phyloP scores from a whole-genome alignment of 2,113 vertebrate genomes.

The Nothobranchius furzeri region DNA sequence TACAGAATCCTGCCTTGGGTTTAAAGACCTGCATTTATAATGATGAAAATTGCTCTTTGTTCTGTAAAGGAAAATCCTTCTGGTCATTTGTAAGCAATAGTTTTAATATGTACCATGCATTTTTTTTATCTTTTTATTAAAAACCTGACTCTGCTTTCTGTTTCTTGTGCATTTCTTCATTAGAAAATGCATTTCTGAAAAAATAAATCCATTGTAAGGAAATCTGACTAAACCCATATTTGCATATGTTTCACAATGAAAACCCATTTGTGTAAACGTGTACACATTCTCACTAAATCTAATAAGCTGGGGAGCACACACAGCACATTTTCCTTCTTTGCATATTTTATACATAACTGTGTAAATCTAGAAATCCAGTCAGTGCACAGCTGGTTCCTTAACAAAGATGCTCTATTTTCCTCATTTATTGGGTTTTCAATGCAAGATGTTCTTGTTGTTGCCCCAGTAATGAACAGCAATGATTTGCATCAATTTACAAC shows the following conservation, averaged over 20 bases:
- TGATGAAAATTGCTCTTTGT: too few species aligned
- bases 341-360: conserved; percentile 11
- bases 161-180: neutral
- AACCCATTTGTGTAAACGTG: conserved; percentile 22
- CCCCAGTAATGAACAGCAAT: neutral
- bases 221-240: conserved; percentile 2
- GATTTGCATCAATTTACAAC: conserved; percentile 10
- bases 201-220: neutral
- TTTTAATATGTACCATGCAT: too few species aligned
- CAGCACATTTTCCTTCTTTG: conserved; percentile 6
- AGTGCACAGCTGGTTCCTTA: conserved; percentile 19
- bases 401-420: conserved; percentile 1
- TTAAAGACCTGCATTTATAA: too few species aligned
- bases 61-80: too few species aligned
- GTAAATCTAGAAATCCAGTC: conserved; percentile 24
- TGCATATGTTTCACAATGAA: conserved; percentile 9
- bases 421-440: neutral
- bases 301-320: conserved; percentile 11
- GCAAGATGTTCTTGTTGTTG: neutral
- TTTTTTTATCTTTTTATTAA: too few species aligned
- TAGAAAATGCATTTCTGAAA: neutral
- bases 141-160: neutral
- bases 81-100: too few species aligned
- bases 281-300: conserved; percentile 12
- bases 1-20: too few species aligned